These are phyloP conservation scores for Ficedula albicollis DNA, from an alignment of 2,797 vertebrate species.

Conservation along the genomic window DNA sequence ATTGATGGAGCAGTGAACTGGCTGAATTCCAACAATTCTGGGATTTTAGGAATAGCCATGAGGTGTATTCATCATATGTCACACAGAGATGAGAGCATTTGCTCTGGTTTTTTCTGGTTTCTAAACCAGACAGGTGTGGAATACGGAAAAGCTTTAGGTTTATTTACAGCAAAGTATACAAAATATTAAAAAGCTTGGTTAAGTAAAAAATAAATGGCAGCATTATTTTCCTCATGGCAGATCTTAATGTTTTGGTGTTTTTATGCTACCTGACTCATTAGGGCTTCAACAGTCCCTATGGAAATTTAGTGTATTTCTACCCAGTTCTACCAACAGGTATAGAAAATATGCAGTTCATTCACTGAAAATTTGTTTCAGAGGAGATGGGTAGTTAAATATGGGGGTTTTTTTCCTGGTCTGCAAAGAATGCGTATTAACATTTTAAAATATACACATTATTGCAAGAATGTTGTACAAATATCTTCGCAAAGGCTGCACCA, in stretches of 20 bases:
- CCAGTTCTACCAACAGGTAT: not conserved
- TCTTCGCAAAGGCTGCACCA: not conserved
- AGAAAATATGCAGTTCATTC: not conserved
- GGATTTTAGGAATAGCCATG: not conserved
- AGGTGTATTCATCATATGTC: fast-evolving
- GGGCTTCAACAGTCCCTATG: not conserved
- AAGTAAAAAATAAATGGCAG: not conserved
- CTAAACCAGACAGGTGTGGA: not conserved
- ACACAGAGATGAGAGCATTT: not conserved
- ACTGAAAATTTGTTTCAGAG: not conserved
- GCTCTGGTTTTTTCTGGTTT: not conserved
- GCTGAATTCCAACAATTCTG: not conserved
- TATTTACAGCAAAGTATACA: not conserved
- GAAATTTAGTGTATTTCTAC: not conserved
- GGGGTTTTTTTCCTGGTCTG: not conserved
- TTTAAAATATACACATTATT: not conserved
- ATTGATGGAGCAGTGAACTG: not conserved
- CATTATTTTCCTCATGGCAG: not conserved
- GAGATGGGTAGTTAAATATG: not conserved
- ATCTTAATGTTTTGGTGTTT: not conserved
- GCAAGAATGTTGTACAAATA: not conserved
- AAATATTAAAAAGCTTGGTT: not conserved
- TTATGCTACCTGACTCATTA: not conserved
- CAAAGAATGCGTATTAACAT: not conserved
- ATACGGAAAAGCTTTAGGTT: not conserved